Percentiles rank a stretch among this genome's conserved stretches.
Conservation (phyloP, 2,113 vertebrate genomes). For the Todiramphus saurophagus region DNA sequence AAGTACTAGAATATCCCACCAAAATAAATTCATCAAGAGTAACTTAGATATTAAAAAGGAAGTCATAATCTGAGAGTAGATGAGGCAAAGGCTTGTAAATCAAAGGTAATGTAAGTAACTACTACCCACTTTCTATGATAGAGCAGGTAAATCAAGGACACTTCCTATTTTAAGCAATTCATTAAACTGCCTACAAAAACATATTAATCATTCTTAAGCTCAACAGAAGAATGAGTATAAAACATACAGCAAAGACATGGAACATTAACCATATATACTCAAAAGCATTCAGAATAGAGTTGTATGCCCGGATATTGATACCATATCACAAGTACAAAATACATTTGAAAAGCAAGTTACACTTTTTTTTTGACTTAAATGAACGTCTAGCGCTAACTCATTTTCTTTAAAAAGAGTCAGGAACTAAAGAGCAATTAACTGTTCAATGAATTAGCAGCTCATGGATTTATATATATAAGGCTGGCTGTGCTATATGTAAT, state of each 20-base stretch:
- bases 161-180: conserved; percentile 25
- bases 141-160: conserved; percentile 11
- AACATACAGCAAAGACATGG: background rate
- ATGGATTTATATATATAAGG: background rate
- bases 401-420: background rate
- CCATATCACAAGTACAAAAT: background rate
- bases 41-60: background rate
- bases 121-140: background rate
- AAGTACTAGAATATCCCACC: background rate
- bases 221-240: background rate
- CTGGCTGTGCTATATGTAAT: background rate
- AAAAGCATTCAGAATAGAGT: background rate
- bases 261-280: background rate
- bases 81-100: conserved; percentile 19
- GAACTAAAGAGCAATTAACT: conserved; percentile 36
- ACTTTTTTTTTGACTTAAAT: background rate
- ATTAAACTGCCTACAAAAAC: conserved; percentile 9
- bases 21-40: background rate
- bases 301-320: background rate
- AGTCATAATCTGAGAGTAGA: background rate
- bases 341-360: background rate
- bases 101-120: background rate
- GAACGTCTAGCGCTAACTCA: background rate
- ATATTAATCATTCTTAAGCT: conserved; percentile 20
- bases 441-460: conserved; percentile 51